Percentiles rank a stretch among this genome's conserved stretches.
Conservation (phyloP, 2,113 vertebrate genomes). For the Crotalus viridis region DNA sequence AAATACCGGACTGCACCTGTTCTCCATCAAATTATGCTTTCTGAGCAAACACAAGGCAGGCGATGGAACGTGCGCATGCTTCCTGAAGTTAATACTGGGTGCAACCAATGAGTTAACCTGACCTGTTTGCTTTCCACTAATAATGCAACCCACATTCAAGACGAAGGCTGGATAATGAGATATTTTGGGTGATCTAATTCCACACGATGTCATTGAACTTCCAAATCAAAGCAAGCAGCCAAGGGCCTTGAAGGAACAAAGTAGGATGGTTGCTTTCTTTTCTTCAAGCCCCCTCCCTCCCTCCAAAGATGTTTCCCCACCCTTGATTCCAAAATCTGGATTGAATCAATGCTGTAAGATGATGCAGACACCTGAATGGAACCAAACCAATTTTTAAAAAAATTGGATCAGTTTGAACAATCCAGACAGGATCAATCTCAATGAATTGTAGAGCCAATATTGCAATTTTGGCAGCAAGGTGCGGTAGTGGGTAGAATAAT, state of each 20-base stretch:
- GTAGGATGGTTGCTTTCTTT: background rate
- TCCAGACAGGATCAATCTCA: background rate
- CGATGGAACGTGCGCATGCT: background rate
- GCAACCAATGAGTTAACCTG: background rate
- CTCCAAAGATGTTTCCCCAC: background rate
- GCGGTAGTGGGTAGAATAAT: background rate
- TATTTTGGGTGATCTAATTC: background rate
- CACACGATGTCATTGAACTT: background rate
- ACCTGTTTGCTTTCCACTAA: background rate
- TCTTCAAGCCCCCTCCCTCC: background rate
- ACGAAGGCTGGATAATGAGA: background rate
- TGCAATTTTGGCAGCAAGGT: background rate
- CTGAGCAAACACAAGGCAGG: background rate
- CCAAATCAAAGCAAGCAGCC: background rate
- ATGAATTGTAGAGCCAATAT: background rate
- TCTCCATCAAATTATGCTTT: background rate
- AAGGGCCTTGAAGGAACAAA: background rate
- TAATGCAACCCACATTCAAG: background rate
- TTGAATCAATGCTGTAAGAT: background rate
- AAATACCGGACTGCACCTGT: background rate
- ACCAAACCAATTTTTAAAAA: background rate
- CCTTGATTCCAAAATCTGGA: background rate
- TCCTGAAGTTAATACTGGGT: background rate
- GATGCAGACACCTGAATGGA: background rate
- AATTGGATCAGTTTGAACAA: background rate